phyloP scores from a whole-genome alignment of 1,140 invertebrate species.

The Zaprionus taronus region DNA sequence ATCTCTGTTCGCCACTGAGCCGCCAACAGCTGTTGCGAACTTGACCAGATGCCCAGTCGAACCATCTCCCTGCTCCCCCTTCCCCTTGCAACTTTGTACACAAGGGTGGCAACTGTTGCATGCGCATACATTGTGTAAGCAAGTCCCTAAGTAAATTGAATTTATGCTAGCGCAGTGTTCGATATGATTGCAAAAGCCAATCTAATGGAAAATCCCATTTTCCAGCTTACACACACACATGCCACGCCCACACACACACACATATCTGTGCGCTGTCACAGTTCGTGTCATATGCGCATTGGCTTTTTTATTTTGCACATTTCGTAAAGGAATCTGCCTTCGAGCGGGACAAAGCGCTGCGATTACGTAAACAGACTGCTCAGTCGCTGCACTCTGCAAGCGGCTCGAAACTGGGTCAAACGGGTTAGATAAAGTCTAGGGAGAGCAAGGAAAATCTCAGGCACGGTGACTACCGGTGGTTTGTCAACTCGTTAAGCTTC shows the following conservation, averaged over 20 bases:
- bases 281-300: constrained; percentile 24
- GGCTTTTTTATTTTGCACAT: constrained; percentile 34
- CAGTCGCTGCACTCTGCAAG: neutral
- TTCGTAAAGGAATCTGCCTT: constrained; percentile 22
- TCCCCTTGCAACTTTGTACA: neutral
- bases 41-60: constrained; percentile 30
- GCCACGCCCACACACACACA: constrained; percentile 13
- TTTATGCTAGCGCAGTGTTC: constrained; percentile 56
- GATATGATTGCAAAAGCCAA: constrained; percentile 68
- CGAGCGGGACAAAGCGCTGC: constrained; percentile 28
- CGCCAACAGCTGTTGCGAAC: constrained; percentile 14
- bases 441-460: too few relatives aligned
- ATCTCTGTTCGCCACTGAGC: constrained; percentile 23
- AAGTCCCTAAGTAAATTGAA: constrained; percentile 57
- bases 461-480: neutral
- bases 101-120: constrained; percentile 43
- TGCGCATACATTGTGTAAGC: constrained; percentile 20
- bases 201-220: constrained; percentile 76
- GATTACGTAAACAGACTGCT: constrained; percentile 42
- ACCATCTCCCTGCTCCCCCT: neutral
- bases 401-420: constrained; percentile 8
- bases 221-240: constrained; percentile 8
- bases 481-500: neutral
- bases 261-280: constrained; percentile 1
- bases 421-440: neutral